A percentile compares a stretch with the other conserved stretches of the same genome.
Conservation (phyloP, 2,113 vertebrate genomes). For the Pyrgilauda ruficollis region DNA sequence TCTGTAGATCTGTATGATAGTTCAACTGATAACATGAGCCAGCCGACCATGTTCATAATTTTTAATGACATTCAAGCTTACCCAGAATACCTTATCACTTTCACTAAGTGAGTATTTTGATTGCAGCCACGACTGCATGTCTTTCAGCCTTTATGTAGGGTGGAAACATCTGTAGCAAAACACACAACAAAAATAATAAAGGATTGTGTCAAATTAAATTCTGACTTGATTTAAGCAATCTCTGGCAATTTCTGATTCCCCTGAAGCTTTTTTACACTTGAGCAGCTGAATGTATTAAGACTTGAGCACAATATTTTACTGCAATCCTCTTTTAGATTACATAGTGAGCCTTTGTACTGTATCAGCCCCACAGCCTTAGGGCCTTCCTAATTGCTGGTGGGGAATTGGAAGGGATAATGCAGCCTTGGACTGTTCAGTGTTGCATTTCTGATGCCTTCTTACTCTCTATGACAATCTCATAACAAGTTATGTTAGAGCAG, state of each 20-base stretch:
- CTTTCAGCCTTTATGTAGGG: background rate
- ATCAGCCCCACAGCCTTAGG: background rate
- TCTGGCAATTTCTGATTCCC: background rate
- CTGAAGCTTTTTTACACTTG: background rate
- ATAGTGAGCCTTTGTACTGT: background rate
- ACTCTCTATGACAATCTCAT: background rate
- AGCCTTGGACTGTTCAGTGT: fast-evolving
- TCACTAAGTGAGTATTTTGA: conserved; percentile 29
- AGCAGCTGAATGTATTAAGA: background rate
- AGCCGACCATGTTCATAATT: conserved; percentile 76
- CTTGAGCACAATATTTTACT: background rate
- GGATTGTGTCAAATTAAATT: background rate
- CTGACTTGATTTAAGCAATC: background rate
- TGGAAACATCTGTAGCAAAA: background rate
- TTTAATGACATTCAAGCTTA: conserved; percentile 83
- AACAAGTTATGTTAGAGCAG: background rate
- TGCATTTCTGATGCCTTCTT: background rate
- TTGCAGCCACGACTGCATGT: background rate
- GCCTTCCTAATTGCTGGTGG: background rate
- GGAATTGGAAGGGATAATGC: background rate
- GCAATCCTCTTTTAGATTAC: background rate
- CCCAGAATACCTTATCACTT: conserved; percentile 84
- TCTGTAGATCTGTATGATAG: conserved; percentile 76
- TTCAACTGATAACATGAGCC: conserved; percentile 8
- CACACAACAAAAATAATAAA: background rate